Evolutionary conservation across 2,113 vertebrate genomes (phyloP).

Genomic region (Phylloscopus trochiloides): DNA sequence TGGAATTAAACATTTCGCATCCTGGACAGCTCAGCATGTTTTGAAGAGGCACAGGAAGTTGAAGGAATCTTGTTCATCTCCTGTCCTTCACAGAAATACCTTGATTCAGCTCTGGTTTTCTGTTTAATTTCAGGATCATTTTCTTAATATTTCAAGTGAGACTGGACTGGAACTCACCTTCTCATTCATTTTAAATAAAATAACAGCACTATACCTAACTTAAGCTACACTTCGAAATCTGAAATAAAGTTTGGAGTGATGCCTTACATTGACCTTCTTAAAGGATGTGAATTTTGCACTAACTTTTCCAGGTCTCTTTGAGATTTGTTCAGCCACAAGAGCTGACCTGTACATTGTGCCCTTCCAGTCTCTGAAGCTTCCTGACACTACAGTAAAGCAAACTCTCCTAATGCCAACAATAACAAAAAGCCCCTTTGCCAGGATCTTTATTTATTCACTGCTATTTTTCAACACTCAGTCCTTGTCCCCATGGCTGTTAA

Average conservation of each 20-base stretch:
- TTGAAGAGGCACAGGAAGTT: not conserved
- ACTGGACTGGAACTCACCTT: not conserved
- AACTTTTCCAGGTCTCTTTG: not conserved
- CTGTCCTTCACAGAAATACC: not conserved
- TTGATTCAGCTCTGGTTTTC: not conserved
- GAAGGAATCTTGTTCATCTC: not conserved
- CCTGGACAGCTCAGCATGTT: constrained; percentile 23
- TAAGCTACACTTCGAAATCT: not conserved
- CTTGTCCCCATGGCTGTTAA: constrained; percentile 10
- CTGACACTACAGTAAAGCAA: not conserved
- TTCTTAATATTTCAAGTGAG: not conserved
- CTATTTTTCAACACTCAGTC: not conserved
- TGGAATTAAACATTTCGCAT: not conserved
- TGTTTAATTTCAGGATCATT: not conserved
- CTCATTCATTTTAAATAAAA: not conserved
- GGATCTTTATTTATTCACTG: not conserved
- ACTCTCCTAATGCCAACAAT: not conserved
- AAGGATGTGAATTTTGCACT: not conserved
- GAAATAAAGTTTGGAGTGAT: not conserved
- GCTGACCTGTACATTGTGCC: not conserved
- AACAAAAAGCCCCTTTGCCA: not conserved
- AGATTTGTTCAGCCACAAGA: not conserved
- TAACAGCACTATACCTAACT: not conserved
- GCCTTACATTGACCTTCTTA: not conserved
- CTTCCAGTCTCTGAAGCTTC: not conserved